These are phyloP conservation scores for Ctenopoma kingsleyae DNA, from an alignment of 2,797 vertebrate species.

Conservation along the genomic window DNA sequence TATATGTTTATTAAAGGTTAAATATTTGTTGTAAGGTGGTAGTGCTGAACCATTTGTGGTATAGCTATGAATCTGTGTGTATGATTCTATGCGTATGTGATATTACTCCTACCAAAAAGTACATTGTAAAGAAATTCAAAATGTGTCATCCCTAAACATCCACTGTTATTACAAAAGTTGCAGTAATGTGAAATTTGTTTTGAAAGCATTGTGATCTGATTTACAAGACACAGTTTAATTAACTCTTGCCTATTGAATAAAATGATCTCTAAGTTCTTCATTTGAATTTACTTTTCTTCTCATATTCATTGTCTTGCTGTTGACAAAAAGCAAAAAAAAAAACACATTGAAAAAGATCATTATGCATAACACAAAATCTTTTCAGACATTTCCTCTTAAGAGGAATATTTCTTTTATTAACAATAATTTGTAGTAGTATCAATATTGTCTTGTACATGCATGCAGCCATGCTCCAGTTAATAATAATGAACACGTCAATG, in stretches of 20 bases:
- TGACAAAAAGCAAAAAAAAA: not conserved
- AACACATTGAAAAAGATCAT: not conserved
- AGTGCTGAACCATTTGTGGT: too few species aligned
- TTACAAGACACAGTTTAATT: not conserved
- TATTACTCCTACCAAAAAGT: not conserved
- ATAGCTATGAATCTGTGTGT: not conserved
- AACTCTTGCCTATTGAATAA: not conserved
- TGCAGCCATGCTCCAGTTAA: not conserved
- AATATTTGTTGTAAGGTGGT: too few species aligned
- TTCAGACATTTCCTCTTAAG: not conserved
- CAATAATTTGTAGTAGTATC: not conserved
- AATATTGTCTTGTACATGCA: not conserved
- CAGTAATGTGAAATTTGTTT: not conserved
- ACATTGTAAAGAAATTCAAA: not conserved
- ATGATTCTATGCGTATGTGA: not conserved
- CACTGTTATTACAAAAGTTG: not conserved
- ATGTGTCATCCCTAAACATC: not conserved
- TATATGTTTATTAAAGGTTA: not conserved
- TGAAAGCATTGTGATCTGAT: not conserved
- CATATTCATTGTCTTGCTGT: too few species aligned
- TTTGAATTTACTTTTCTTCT: not conserved
- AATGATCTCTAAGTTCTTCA: not conserved
- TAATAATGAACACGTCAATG: slow-evolving; percentile 19
- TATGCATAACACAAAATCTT: not conserved
- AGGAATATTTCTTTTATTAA: not conserved